phyloP scores from a whole-genome alignment of 2,113 vertebrate genomes.

The Salvator merianae region DNA sequence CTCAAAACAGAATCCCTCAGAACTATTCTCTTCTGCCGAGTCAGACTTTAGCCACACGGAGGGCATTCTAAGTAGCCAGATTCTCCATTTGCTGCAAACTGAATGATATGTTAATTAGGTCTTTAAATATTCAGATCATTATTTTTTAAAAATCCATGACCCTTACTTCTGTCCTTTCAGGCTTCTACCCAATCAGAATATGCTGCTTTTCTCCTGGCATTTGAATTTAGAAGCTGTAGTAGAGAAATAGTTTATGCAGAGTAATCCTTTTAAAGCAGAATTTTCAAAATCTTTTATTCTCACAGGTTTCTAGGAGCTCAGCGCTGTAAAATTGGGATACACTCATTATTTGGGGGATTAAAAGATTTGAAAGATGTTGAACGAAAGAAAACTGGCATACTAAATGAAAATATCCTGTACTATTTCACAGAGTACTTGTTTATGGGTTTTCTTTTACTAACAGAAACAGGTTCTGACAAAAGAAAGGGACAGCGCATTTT shows the following conservation, averaged over 20 bases:
- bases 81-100: background rate
- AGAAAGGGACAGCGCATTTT: conserved; percentile 18
- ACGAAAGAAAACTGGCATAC: background rate
- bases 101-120: background rate
- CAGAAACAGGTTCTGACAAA: conserved; percentile 42
- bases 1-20: background rate
- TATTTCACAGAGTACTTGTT: conserved; percentile 16
- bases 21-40: background rate
- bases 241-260: conserved; percentile 34
- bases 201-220: conserved; percentile 35
- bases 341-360: conserved; percentile 46
- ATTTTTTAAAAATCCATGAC: conserved; percentile 19
- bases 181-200: conserved; percentile 19
- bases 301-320: conserved; percentile 39
- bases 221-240: conserved; percentile 41
- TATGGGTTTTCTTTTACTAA: conserved; percentile 38
- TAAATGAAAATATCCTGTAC: conserved; percentile 33
- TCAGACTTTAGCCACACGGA: background rate
- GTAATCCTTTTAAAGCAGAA: conserved; percentile 42
- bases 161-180: conserved; percentile 1
- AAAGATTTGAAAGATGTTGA: conserved; percentile 37
- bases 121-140: conserved; percentile 15
- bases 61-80: background rate
- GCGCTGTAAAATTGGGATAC: conserved; percentile 27
- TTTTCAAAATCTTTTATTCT: conserved; percentile 45